Conservation (phyloP, 2,797 vertebrate species). For the Kryptolebias ocellatus region DNA sequence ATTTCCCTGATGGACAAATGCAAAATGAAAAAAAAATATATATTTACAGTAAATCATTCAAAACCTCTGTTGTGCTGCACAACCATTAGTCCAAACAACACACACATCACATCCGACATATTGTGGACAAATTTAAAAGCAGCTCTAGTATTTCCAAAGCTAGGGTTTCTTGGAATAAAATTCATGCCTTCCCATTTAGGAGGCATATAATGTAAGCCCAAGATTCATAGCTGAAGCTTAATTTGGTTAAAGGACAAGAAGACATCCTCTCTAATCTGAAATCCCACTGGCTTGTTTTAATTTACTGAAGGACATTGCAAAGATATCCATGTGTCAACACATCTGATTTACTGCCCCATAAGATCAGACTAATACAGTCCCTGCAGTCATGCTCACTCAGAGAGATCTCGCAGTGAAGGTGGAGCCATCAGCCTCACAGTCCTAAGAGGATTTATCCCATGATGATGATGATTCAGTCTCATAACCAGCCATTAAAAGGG, state of each 20-base stretch:
- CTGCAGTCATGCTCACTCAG: conserved; percentile 36
- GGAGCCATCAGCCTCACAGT: conserved; percentile 41
- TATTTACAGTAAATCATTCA: conserved; percentile 10
- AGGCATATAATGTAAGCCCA: conserved; percentile 11
- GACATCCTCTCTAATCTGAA: conserved; percentile 39
- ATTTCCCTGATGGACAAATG: conserved; percentile 8
- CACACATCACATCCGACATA: background rate
- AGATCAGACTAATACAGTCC: conserved; percentile 48
- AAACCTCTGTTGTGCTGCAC: background rate
- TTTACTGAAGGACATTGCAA: conserved; percentile 45
- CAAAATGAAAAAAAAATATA: conserved; percentile 13
- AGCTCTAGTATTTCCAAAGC: conserved; percentile 9
- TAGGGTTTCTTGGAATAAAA: conserved; percentile 4
- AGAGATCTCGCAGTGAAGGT: conserved; percentile 38
- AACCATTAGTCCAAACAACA: background rate
- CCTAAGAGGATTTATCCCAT: conserved; percentile 33
- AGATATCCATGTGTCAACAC: conserved; percentile 57
- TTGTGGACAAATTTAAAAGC: background rate
- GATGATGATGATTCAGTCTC: conserved; percentile 14
- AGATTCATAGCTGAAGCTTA: conserved; percentile 18
- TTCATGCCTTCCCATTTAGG: background rate
- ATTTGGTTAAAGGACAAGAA: conserved; percentile 52
- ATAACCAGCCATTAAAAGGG: conserved; percentile 15
- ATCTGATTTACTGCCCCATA: conserved; percentile 53
- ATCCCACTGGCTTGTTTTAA: conserved; percentile 57